These are phyloP conservation scores for Isoperla grammatica DNA, from an alignment of 2,888 invertebrate species.

Conservation along the genomic window DNA sequence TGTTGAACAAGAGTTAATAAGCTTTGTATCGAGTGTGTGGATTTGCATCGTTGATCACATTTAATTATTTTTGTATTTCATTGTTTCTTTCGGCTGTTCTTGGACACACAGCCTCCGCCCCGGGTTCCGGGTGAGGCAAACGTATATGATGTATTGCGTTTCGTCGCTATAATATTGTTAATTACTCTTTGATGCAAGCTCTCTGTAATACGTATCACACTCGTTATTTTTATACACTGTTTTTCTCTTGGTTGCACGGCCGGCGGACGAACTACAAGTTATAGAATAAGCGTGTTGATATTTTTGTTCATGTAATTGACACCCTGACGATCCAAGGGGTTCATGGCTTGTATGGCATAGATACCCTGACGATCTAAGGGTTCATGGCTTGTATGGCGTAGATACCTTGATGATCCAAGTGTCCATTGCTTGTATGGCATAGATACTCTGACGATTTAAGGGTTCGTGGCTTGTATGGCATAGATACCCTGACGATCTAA, in stretches of 20 bases:
- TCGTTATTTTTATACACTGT: conserved; percentile 33
- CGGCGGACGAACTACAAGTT: conserved; percentile 1
- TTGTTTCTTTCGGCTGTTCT: conserved; percentile 28
- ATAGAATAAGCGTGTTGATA: conserved; percentile 1
- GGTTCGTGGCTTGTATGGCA: neutral
- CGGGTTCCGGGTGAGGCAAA: too few relatives aligned
- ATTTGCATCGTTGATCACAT: conserved; percentile 29
- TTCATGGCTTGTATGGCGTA: neutral
- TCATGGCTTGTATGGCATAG: neutral
- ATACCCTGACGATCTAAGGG: neutral
- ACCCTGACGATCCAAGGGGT: neutral
- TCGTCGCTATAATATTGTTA: conserved; percentile 19
- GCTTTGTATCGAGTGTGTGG: conserved; percentile 27
- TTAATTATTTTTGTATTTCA: conserved; percentile 32
- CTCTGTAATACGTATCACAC: conserved; percentile 31
- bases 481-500: too few relatives aligned
- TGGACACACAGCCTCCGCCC: conserved; percentile 12
- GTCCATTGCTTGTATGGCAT: neutral
- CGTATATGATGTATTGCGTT: too few relatives aligned
- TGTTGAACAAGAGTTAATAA: conserved; percentile 26
- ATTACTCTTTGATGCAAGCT: conserved; percentile 30
- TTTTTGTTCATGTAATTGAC: conserved; percentile 6
- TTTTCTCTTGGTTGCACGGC: conserved; percentile 23
- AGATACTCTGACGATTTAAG: too few relatives aligned
- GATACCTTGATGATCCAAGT: too few relatives aligned